Evolutionary conservation across 2,113 vertebrate species (phyloP).

Genomic region (Zosterops borbonicus): DNA sequence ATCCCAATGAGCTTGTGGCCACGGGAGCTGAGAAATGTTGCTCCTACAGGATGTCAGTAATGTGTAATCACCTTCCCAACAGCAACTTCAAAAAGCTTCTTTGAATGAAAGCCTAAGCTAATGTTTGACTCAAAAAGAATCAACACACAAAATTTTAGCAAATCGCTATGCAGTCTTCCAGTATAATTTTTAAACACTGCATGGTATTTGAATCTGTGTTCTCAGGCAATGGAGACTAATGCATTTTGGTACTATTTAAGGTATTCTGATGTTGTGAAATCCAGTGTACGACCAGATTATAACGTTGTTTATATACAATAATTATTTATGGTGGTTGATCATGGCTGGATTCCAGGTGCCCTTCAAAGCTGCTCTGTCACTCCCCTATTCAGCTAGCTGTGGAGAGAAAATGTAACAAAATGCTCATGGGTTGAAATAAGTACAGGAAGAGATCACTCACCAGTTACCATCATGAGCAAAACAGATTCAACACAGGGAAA

Average conservation of each 20-base stretch:
- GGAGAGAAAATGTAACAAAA: background rate
- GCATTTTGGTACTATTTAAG: background rate
- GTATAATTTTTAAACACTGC: background rate
- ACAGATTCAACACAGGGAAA: background rate
- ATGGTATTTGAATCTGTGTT: background rate
- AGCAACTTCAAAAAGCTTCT: background rate
- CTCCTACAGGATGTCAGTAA: background rate
- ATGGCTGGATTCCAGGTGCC: background rate
- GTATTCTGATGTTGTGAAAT: background rate
- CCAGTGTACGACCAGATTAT: background rate
- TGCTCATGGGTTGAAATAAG: background rate
- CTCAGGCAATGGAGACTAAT: background rate
- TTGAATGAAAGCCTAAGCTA: background rate
- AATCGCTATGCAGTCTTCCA: background rate
- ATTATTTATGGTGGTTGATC: background rate
- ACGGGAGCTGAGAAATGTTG: background rate
- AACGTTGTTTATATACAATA: background rate
- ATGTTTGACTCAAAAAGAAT: background rate
- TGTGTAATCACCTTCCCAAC: background rate
- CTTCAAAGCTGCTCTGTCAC: background rate
- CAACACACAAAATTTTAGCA: background rate
- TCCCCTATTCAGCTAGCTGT: background rate
- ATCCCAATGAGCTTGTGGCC: background rate
- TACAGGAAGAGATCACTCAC: background rate
- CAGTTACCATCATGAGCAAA: accelerated